phyloP scores from a whole-genome alignment of 2,113 vertebrate genomes.

The Equus przewalskii region DNA sequence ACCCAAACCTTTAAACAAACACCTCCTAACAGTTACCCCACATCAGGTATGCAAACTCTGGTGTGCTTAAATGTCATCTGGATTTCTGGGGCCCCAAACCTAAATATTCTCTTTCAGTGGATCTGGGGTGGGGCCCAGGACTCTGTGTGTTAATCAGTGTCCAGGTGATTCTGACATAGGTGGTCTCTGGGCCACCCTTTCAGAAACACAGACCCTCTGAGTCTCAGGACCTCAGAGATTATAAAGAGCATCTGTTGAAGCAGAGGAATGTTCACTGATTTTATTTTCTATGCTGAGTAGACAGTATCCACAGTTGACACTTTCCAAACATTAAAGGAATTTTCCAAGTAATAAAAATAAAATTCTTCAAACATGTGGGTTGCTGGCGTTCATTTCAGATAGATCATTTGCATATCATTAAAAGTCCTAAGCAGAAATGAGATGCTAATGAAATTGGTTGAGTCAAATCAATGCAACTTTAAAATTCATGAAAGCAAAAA shows the following conservation, averaged over 20 bases:
- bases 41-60: neutral
- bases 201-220: neutral
- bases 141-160: neutral
- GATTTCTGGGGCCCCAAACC: neutral
- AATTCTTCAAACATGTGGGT: conserved; percentile 38
- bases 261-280: neutral
- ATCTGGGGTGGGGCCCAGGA: neutral
- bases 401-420: conserved; percentile 52
- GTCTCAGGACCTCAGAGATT: neutral
- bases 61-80: neutral
- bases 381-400: conserved; percentile 59
- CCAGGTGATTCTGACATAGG: neutral
- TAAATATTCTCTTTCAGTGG: neutral
- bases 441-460: conserved; percentile 55
- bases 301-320: conserved; percentile 11
- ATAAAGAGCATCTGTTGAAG: conserved; percentile 39
- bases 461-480: conserved; percentile 56
- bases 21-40: neutral
- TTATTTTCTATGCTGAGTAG: neutral
- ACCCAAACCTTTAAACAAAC: conserved; percentile 25
- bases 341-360: conserved; percentile 48
- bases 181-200: neutral
- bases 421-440: conserved; percentile 44
- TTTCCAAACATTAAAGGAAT: conserved; percentile 57
- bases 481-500: conserved; percentile 71